Percentiles rank a stretch among this genome's conserved stretches.
Conservation (phyloP, 2,888 invertebrate genomes). For the Rhagonycha fulva region DNA sequence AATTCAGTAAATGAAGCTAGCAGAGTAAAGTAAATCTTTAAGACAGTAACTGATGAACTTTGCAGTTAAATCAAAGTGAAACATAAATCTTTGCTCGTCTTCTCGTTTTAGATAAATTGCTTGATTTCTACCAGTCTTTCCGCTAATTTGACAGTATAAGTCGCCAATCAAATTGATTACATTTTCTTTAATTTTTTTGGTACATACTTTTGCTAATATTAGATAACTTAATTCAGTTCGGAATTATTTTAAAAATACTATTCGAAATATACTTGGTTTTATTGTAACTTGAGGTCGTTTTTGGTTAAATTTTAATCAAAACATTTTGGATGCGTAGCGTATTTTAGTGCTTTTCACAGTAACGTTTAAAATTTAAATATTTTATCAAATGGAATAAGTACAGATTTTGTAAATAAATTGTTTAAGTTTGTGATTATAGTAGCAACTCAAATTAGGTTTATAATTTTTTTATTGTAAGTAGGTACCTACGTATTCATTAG, state of each 20-base stretch:
- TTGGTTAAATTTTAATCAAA: neutral
- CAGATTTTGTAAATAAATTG: neutral
- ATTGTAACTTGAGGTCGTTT: neutral
- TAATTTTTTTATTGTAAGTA: too few species aligned
- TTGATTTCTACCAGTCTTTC: constrained; percentile 14
- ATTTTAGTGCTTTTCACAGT: neutral
- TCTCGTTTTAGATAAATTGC: constrained; percentile 10
- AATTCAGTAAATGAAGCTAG: constrained; percentile 22
- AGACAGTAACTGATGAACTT: constrained; percentile 31
- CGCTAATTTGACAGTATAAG: constrained; percentile 13
- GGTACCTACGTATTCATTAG: too few species aligned
- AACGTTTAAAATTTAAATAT: neutral
- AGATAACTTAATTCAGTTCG: neutral
- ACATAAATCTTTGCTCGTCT: constrained; percentile 16
- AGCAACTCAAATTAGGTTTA: neutral
- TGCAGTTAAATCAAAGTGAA: constrained; percentile 30
- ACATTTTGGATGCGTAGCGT: neutral
- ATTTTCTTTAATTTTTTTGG: neutral
- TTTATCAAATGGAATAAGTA: neutral
- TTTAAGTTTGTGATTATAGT: too few species aligned
- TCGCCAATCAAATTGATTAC: constrained; percentile 5
- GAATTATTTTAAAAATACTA: neutral
- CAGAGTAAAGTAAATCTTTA: constrained; percentile 26
- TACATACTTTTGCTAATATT: neutral
- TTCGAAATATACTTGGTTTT: neutral